These are phyloP conservation scores for Stramonita haemastoma DNA, from an alignment of 2,888 invertebrate species.

Conservation along the genomic window DNA sequence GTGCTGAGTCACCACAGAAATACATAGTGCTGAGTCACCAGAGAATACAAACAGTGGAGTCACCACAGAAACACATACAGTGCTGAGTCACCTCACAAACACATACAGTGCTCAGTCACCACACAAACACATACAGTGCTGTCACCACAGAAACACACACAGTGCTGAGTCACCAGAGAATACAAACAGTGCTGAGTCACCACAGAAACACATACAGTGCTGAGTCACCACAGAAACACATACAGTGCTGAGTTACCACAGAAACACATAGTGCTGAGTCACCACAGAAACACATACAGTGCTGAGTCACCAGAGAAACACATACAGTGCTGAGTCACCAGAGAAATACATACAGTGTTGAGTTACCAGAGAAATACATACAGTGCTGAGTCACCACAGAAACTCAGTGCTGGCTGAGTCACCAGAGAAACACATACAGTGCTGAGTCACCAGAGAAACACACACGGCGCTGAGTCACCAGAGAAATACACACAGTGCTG, in stretches of 20 bases:
- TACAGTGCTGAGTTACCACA: conserved; percentile 42
- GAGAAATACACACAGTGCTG: conserved; percentile 42
- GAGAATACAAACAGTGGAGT: neutral
- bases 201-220: conserved; percentile 33
- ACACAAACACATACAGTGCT: conserved; percentile 33
- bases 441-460: conserved; percentile 29
- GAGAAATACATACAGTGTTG: conserved; percentile 41
- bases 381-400: conserved; percentile 39
- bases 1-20: conserved; percentile 36
- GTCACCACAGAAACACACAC: neutral
- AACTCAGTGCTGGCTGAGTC: conserved; percentile 32
- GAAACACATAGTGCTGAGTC: conserved; percentile 37
- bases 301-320: conserved; percentile 29
- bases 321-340: conserved; percentile 42
- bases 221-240: neutral
- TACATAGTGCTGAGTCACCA: conserved; percentile 40
- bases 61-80: neutral
- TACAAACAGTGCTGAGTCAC: conserved; percentile 39
- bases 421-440: conserved; percentile 22
- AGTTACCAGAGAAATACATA: neutral
- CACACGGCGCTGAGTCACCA: conserved; percentile 39
- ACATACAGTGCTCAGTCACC: conserved; percentile 40
- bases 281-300: conserved; percentile 15
- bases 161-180: conserved; percentile 39
- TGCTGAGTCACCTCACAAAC: conserved; percentile 30